Percentiles rank a stretch among this genome's conserved stretches.
Conservation (phyloP, 2,888 invertebrate species). For the Tachina fera region DNA sequence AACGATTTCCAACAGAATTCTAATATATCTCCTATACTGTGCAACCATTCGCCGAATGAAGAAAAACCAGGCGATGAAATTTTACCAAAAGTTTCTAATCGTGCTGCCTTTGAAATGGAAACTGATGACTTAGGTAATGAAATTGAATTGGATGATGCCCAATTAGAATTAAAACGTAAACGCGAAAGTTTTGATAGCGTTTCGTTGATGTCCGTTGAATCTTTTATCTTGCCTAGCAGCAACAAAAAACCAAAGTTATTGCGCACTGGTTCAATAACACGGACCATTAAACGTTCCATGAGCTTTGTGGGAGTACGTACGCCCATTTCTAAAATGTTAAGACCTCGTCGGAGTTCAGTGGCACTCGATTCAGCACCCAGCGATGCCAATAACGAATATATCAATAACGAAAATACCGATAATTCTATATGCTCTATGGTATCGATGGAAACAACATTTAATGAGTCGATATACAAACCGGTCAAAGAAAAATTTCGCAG, state of each 20-base stretch:
- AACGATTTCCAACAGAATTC: constrained; percentile 76
- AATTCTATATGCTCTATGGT: constrained; percentile 80
- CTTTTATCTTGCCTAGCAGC: constrained; percentile 79
- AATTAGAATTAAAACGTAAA: constrained; percentile 80
- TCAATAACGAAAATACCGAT: constrained; percentile 74
- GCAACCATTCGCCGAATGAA: constrained; percentile 25
- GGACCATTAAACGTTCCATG: constrained; percentile 81
- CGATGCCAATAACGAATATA: constrained; percentile 63
- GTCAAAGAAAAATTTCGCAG: constrained; percentile 81
- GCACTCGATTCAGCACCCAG: constrained; percentile 71
- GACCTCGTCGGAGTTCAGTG: constrained; percentile 78
- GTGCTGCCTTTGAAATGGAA: constrained; percentile 61
- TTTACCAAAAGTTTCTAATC: constrained; percentile 74
- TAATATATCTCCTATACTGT: constrained; percentile 81
- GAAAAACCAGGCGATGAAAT: constrained; percentile 5
- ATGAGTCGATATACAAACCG: constrained; percentile 81
- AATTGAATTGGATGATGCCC: constrained; percentile 78
- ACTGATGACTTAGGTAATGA: constrained; percentile 72
- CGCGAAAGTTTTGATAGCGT: constrained; percentile 81
- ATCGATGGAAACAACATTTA: constrained; percentile 80
- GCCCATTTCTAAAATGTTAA: constrained; percentile 73
- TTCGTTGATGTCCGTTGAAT: constrained; percentile 81
- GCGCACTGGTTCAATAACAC: constrained; percentile 82
- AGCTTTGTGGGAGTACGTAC: constrained; percentile 82
- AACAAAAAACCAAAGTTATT: constrained; percentile 82